Base-by-base conservation (phyloP, 2,797 vertebrate species). In the Menidia menidia region DNA sequence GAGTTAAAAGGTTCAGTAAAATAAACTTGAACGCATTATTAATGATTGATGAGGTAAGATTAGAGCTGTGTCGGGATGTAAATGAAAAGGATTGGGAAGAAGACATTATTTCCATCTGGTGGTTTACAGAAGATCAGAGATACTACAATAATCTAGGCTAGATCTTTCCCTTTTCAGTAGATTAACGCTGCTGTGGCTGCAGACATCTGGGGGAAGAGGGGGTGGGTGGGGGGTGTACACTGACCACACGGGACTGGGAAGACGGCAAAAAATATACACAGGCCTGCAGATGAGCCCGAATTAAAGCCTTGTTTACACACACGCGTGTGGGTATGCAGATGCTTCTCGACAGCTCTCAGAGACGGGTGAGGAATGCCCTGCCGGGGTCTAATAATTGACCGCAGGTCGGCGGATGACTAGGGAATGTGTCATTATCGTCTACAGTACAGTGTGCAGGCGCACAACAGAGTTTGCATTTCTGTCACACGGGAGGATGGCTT, bases 391-490 rank as follows among this genome's bases (percentile, higher is more conserved):
- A 88, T 88, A 87, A 88, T 81, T 86, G 85, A 90, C 85, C 87
- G 70, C 85, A 82, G 79, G 65, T 87, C 80, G 69, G 66, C 75
- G 79, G 64, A 82, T 64, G 78, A 69, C 81, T 68, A 60, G 60
- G 74, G 83, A 82, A 81, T 82, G 82, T 88, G 85, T 84, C 81
- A 88, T 82, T 86, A 61, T 81, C 78, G 71, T 77, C 85, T 84
- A 68, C 86, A 81, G 35, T 39, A 39, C 35, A 80, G 71, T 75
- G 77, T 71, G 87, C 84, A 89, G 91, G 91, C 89, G 90, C 93
- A 91, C 91, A 89, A 86, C 79, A 76, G 70, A 73, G 82, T 77
- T 87, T 85, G 88, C 86, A 84, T 90, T 89, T 88, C 74, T 86
- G 89, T 92, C 82, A 82, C 72, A 64, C 64, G 57, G 59, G 74